Evolutionary conservation across 2,888 invertebrate genomes (phyloP).

Genomic region (Epiblema foenella): DNA sequence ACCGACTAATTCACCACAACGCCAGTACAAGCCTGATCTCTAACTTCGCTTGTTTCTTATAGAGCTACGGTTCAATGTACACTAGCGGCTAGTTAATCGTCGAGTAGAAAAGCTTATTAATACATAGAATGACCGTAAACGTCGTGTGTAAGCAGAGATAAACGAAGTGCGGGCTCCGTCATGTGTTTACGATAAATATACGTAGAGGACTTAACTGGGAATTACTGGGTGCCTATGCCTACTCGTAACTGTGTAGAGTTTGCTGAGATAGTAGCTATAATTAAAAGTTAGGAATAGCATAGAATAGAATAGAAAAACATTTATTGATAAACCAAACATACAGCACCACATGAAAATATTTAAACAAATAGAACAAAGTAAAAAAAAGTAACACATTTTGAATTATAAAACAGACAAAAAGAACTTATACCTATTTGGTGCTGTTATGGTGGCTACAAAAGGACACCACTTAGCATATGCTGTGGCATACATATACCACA

Average conservation of each 20-base stretch:
- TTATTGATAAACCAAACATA: no score
- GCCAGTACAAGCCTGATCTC: neutral
- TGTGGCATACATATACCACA: no score
- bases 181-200: constrained; percentile 9
- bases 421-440: no score
- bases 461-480: no score
- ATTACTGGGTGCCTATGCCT: neutral
- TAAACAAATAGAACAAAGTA: no score
- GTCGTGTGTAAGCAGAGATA: constrained; percentile 10
- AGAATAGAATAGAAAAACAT: no score
- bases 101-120: neutral
- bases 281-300: no score
- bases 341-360: no score
- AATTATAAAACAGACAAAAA: no score
- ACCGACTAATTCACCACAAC: neutral
- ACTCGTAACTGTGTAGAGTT: constrained; percentile 1
- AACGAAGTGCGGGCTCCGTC: neutral
- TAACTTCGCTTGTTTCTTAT: neutral
- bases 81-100: neutral
- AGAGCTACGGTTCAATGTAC: neutral
- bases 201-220: constrained; percentile 1
- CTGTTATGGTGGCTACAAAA: no score
- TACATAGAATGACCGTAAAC: neutral
- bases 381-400: no score
- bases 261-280: no score